Evolutionary conservation across 2,113 vertebrate genomes (phyloP), one percentile per base, ranked within the genome.

Genomic region (Dendrocopos noguchii): DNA sequence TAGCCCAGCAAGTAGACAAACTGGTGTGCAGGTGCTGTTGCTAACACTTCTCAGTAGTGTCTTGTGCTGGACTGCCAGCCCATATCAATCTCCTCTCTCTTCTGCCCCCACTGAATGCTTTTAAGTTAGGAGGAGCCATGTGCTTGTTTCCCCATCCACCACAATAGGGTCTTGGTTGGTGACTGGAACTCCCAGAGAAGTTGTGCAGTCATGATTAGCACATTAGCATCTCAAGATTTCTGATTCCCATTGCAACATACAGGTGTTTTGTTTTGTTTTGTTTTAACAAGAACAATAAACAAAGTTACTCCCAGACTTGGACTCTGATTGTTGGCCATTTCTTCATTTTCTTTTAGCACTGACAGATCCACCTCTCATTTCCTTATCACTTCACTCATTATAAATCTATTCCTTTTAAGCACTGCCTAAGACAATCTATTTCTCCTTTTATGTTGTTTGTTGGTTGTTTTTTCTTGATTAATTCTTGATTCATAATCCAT

Each of bases 261-360:
- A 18, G 6, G 7, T 3, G 55, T 87, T 93, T 11, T 44, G 15
- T 44, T 44, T 44, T 15, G 14, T 76, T 66, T 47, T 52, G 24
- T 52, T 24, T 80, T 66, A 73, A 68, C 31, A 76, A 70, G 50
- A 73, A 64, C 12, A 84, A 73, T 22, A 84, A 79, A 60, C 16
- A 57, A 57, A 95, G 57, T 76, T 91, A 64, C 73, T 94, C 70
- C 46, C 67, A 91, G 78, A 34, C 20, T 76, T 88, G 36, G 28
- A 82, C 80, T 82, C 67, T 78, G 47, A 84, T 57, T 36, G 29
- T 50, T 96, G 96, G 74, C 73, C 52, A 93, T 96, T 92, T 95
- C 81, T 96, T 94, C 9, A 80, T 94, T 94, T 95, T 96, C 66
- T 94, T 95, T 93, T 90, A 91, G 83, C 52, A 70, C 47, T 63